Conservation (phyloP, 2,888 invertebrate genomes). For the Apotomis capreana region DNA sequence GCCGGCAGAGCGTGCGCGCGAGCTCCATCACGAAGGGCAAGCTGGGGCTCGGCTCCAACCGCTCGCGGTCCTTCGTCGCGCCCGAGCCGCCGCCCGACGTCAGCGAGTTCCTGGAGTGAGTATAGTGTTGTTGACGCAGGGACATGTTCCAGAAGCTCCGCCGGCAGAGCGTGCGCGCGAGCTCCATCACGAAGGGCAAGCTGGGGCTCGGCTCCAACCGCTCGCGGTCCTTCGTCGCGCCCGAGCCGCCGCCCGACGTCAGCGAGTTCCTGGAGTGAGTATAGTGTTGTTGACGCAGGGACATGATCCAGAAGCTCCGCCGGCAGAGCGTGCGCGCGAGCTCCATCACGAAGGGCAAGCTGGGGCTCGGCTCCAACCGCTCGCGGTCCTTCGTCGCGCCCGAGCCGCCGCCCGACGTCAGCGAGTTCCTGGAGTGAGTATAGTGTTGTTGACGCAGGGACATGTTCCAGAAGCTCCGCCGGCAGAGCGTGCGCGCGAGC, state of each 20-base stretch:
- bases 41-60: slow-evolving; percentile 88
- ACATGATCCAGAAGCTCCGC: slow-evolving; percentile 95
- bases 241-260: slow-evolving; percentile 82
- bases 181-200: slow-evolving; percentile 90
- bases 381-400: slow-evolving; percentile 90
- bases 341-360: slow-evolving; percentile 89
- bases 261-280: slow-evolving; percentile 76
- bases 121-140: slow-evolving; percentile 72
- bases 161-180: slow-evolving; percentile 91
- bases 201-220: slow-evolving; percentile 88
- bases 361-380: slow-evolving; percentile 88
- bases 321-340: slow-evolving; percentile 92
- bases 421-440: slow-evolving; percentile 76
- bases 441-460: slow-evolving; percentile 84
- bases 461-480: slow-evolving; percentile 94
- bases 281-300: slow-evolving; percentile 80
- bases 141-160: slow-evolving; percentile 96
- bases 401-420: slow-evolving; percentile 81
- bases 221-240: slow-evolving; percentile 90
- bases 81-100: slow-evolving; percentile 84
- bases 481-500: slow-evolving; percentile 91
- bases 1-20: slow-evolving; percentile 92
- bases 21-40: slow-evolving; percentile 90
- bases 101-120: slow-evolving; percentile 74
- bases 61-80: slow-evolving; percentile 90